Base-by-base conservation (phyloP, 2,797 vertebrate genomes). In the Sorex maritimensis region DNA sequence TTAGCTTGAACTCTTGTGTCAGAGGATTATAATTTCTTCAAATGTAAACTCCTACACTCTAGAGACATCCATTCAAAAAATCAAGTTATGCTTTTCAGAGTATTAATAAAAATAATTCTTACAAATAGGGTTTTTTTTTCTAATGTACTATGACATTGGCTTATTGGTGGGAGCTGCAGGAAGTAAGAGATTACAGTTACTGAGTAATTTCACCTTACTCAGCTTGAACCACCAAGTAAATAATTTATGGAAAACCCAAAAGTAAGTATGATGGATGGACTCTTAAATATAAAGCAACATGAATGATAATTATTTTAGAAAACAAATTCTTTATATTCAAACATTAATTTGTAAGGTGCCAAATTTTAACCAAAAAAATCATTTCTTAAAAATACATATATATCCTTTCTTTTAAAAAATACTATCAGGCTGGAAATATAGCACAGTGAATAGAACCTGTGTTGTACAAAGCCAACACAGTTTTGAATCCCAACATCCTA, bases 201-300 rank as follows among this genome's bases (percentile, higher is more conserved):
- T 26, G 11, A 41, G 30, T 17, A 38, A 72, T 86, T 77, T 89
- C 41, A 81, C 61, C 68, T n/a, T 34, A 34, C 34, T 34, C 34
- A 34, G 26, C 15, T 71, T 55, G 67, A 88, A 88, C 9, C 2
- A 71, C n/a, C 13, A 14, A 24, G 28, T 34, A 86, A 41, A 79
- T 1, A 81, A 46, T 84, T 84, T n/a, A 73, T 38, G 71, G 28
- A 30, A 83, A 89, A 74, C 7, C 15, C 30, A 72, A 73, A 34
- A 81, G 13, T 9, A 84, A n/a, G 12, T 13, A 61, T 14, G 44
- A 81, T n/a, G 5, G 41, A 34, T 63, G 79, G 52, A 78, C 10
- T 21, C 78, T 95, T 92, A 82, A 87, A 75, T 58, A 69, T 68
- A 82, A 91, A 93, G 65, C 26, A 28, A 95, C 2, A 86, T 21